phyloP scores from a whole-genome alignment of 2,113 vertebrate species.

The Tetrao urogallus region DNA sequence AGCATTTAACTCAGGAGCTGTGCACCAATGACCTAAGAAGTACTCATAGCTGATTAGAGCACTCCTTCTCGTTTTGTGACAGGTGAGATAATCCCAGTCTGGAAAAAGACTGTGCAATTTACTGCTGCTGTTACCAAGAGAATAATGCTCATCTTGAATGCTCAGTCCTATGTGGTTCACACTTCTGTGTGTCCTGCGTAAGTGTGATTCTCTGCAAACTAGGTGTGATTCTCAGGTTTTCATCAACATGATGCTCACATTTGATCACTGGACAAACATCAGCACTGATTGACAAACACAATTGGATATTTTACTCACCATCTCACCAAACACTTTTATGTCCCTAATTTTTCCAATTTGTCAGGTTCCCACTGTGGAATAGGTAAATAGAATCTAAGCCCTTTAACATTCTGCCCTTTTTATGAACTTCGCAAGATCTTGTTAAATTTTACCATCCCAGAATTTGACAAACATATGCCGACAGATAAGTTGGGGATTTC shows the following conservation, averaged over 20 bases:
- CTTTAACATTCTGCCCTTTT: not conserved
- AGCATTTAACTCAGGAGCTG: not conserved
- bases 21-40: not conserved
- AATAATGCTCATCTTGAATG: not conserved
- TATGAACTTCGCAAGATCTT: not conserved
- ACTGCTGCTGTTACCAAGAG: not conserved
- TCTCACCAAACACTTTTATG: not conserved
- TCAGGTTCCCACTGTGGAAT: not conserved
- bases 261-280: not conserved
- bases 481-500: conserved; percentile 76
- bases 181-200: not conserved
- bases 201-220: not conserved
- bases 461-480: not conserved
- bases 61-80: not conserved
- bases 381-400: not conserved
- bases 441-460: conserved; percentile 5
- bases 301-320: not conserved
- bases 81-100: not conserved
- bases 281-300: not conserved
- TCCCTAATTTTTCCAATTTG: not conserved
- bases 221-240: not conserved
- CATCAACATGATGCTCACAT: not conserved
- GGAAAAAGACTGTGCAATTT: not conserved
- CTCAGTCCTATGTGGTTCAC: not conserved
- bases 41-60: not conserved